Evolutionary conservation across 2,888 invertebrate genomes (phyloP), one percentile per base, ranked within the genome.

Genomic region (Chironomus tentans): DNA sequence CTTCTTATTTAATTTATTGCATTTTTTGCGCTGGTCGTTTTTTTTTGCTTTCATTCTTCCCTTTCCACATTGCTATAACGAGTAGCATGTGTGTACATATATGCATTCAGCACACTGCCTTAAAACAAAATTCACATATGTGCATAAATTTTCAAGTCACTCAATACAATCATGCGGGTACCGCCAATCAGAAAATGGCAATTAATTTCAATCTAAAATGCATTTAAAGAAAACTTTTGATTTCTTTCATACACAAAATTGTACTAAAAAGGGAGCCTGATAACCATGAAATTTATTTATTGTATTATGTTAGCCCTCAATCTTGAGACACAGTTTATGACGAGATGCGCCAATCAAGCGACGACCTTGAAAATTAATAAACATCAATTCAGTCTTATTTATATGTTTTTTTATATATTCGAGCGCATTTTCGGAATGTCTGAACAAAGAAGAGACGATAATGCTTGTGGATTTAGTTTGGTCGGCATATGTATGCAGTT

Each of bases 291-390:
- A 15, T 15, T 18, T 7, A 2, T 56, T 56, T 56, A 56, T 50
- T 15, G 50, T 15, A n/a, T 38, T 56, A 15, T 56, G 56, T 56
- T 38, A 56, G 56, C 56, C 56, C 56, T 56, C 50, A 50, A 15
- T 38, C 38, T 38, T 38, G 38, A 38, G 38, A 56, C n/a, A 56
- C n/a, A 56, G 18, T 56, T 18, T 56, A 18, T 56, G 5, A 56
- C 5, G 56, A 15, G 56, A 56, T 56, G 56, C 56, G 56, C 56
- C 56, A 56, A 56, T 56, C 56, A 56, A 56, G 56, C 18, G 56
- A n/a, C 61, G 72, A 72, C 72, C 72, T 72, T 72, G 72, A 72
- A 62, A 62, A 62, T 62, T 61, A 72, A 72, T 71, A 71, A 72
- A 72, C 56, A 70, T 70, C 24, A 70, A 70, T 70, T 70, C 38